phyloP scores from a whole-genome alignment of 2,797 vertebrate genomes.

The Schizothorax lantsangensis region DNA sequence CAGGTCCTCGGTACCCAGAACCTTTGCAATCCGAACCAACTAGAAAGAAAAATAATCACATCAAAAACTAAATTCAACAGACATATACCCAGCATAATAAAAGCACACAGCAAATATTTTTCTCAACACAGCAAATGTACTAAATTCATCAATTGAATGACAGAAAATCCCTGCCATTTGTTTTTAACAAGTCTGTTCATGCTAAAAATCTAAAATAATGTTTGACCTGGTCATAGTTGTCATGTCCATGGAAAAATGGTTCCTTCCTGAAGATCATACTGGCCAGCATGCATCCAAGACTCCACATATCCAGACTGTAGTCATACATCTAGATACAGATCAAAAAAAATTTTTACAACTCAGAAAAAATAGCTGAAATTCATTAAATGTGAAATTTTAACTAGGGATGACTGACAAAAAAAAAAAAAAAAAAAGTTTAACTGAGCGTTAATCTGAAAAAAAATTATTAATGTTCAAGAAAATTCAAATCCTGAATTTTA shows the following conservation, averaged over 20 bases:
- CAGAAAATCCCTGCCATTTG: background rate
- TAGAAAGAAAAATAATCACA: slow-evolving; percentile 59
- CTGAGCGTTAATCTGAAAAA: background rate
- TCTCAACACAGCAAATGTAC: background rate
- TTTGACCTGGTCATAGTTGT: slow-evolving; percentile 98
- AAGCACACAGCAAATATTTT: background rate
- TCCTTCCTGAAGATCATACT: slow-evolving; percentile 99
- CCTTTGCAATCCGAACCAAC: slow-evolving; percentile 99
- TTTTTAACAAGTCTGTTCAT: background rate
- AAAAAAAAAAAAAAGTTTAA: too few relatives aligned
- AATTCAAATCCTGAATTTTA: background rate
- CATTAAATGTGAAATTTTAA: background rate
- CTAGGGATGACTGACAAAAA: background rate
- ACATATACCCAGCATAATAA: background rate
- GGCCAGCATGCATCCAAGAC: slow-evolving; percentile 99
- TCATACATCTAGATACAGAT: slow-evolving; percentile 91
- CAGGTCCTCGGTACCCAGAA: slow-evolving; percentile 96
- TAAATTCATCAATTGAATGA: background rate
- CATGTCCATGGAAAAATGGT: slow-evolving; percentile 98
- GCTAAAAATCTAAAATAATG: background rate
- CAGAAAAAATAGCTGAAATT: background rate
- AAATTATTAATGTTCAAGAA: background rate
- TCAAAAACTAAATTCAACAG: background rate
- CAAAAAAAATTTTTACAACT: background rate
- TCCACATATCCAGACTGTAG: slow-evolving; percentile 99